Evolutionary conservation across 2,113 vertebrate genomes (phyloP).

Genomic region (Hydrochoerus hydrochaeris): DNA sequence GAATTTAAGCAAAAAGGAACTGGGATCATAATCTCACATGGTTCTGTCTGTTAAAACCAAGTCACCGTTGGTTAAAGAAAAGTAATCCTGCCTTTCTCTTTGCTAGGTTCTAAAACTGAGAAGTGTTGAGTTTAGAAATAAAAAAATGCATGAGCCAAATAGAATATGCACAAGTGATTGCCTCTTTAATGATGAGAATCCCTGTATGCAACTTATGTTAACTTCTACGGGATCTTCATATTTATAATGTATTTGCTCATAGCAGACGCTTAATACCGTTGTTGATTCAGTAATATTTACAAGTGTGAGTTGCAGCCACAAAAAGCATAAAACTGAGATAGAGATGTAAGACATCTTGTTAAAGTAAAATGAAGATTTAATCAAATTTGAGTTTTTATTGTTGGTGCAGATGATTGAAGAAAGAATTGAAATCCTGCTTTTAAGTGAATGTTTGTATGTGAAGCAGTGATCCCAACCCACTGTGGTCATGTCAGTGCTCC

Average conservation of each 20-base stretch:
- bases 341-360: neutral
- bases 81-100: neutral
- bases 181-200: neutral
- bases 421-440: constrained; percentile 17
- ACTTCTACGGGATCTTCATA: neutral
- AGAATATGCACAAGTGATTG: neutral
- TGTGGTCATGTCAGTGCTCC: neutral
- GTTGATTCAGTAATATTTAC: neutral
- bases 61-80: neutral
- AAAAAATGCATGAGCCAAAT: neutral
- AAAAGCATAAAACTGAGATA: neutral
- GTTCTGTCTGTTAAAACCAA: neutral
- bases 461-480: neutral
- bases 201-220: neutral
- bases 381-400: neutral
- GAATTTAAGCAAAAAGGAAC: constrained; percentile 38
- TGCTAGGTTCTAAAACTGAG: neutral
- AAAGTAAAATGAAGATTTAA: constrained; percentile 19
- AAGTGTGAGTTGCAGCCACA: neutral
- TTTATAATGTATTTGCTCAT: neutral
- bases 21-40: neutral
- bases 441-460: neutral
- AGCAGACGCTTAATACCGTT: neutral
- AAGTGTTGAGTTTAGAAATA: constrained; percentile 28
- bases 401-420: neutral